Conservation (phyloP, 2,113 vertebrate genomes). For the Zapornia atra region DNA sequence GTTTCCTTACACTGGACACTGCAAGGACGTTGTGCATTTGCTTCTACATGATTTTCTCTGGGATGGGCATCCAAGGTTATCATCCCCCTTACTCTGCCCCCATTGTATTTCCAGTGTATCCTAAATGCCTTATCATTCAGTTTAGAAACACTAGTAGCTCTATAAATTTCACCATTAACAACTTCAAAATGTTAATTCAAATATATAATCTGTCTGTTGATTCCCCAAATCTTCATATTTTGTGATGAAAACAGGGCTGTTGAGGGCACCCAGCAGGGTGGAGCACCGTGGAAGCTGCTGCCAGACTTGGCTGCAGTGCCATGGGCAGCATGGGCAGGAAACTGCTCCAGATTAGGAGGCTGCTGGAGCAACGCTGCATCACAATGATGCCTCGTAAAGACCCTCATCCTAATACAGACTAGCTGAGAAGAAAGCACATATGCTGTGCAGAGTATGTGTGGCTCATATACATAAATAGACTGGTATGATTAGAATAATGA, state of each 20-base stretch:
- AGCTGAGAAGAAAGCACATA: not conserved
- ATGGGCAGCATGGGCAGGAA: not conserved
- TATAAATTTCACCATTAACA: not conserved
- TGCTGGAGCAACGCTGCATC: not conserved
- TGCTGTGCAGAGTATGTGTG: not conserved
- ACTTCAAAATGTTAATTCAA: not conserved
- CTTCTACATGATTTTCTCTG: rapidly evolving
- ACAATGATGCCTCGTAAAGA: not conserved
- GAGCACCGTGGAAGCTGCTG: not conserved
- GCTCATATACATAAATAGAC: not conserved
- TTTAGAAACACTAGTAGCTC: not conserved
- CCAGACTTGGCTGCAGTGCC: not conserved
- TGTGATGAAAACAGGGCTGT: not conserved
- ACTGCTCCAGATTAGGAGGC: not conserved
- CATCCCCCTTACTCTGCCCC: not conserved
- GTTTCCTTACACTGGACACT: not conserved
- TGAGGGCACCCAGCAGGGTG: not conserved
- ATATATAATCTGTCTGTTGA: not conserved
- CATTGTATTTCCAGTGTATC: not conserved
- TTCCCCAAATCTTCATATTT: not conserved
- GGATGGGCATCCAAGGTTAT: too few relatives aligned
- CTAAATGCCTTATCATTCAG: not conserved
- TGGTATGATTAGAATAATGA: not conserved
- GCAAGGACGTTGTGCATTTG: rapidly evolving
- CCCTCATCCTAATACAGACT: not conserved